Evolutionary conservation across 2,113 vertebrate species (phyloP), one percentile per base, ranked within the genome.

Genomic region (Bujurquina vittata): DNA sequence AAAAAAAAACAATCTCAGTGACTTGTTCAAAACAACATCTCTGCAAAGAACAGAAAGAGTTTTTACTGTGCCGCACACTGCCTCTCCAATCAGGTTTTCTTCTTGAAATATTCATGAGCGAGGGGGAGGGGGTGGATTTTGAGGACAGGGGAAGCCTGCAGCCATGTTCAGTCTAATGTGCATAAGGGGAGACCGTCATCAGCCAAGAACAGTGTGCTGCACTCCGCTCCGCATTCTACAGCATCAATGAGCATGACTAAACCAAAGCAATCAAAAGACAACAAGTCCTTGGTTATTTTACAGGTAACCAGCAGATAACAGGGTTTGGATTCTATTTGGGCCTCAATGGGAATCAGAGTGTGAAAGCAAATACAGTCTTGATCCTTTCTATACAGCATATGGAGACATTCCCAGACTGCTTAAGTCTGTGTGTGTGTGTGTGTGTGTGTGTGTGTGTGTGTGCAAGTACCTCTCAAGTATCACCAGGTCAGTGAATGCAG

Each of bases 81-180:
- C 67, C 11, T 78, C 73, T 31, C 72, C 63, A 83, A 77, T 81
- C 85, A 61, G 26, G 75, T 75, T 80, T 67, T 31, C 75, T 77
- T 78, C 79, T 31, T 87, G 61, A 90, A 89, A 87, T 82, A 79
- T 80, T 90, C 82, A 89, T 85, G 81, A 86, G 80, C 3, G 4
- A 31, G 23, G 72, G 23, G 26, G 17, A 59, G 73, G 54, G 84
- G 65, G 65, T 4, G 22, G 72, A 62, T 83, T 78, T 75, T 59
- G 74, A 79, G 80, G 88, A 75, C 55, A 7, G 62, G 81, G 62
- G 76, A 79, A 22, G 90, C 87, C 89, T 78, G 79, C 77, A 90
- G 88, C 73, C 62, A 81, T 56, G 54, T 65, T 73, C 57, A 17
- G 56, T 58, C 80, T 63, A 23, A 12, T 75, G 75, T 74, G 84